Base-by-base conservation (phyloP, 2,888 invertebrate species). In the Tenthredo notha region DNA sequence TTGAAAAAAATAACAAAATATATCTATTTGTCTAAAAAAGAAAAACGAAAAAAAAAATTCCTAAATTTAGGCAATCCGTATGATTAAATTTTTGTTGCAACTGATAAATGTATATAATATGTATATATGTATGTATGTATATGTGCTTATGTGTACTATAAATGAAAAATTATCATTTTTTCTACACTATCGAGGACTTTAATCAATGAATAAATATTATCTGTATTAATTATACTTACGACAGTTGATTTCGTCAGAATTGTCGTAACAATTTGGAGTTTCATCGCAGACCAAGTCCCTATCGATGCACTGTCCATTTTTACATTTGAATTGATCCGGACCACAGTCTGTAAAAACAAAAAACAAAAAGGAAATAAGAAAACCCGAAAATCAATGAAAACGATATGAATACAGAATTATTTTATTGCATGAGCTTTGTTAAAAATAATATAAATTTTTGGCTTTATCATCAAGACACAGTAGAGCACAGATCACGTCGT, bases 161-260 rank as follows among this genome's bases (percentile, higher is more conserved):
- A 54, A 54, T 54, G 18, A 12, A 50, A 18, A 50, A 50, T 50
- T 4, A 0, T 50, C n/a, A 5, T 18, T 70, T 33, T 37, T 70
- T 33, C 5, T 70, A 70, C 15, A 1, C 33, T 37, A 1, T 18
- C n/a, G 40, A 10, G 33, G 37, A 74, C 7, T 10, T 43, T n/a
- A 10, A 21, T 40, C 4, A 43, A 15, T 10, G 47, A 47, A 47
- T n/a, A 58, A 80, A 40, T n/a, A 61, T 25, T 1, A n/a, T 21
- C 74, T 33, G n/a, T 40, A 54, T 85, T 77, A 15, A 29, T 25
- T 21, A 82, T 90, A 92, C 92, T 92, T 88, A 95, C 96, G 95
- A 94, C 97, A 97, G 87, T 95, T 95, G 84, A 88, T 77, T 92
- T 97, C 96, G 91, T 97, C 96, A 40, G 95, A 95, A 77, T 94